Evolutionary conservation across 1,140 invertebrate genomes (phyloP).

Genomic region (Andricus grossulariae): DNA sequence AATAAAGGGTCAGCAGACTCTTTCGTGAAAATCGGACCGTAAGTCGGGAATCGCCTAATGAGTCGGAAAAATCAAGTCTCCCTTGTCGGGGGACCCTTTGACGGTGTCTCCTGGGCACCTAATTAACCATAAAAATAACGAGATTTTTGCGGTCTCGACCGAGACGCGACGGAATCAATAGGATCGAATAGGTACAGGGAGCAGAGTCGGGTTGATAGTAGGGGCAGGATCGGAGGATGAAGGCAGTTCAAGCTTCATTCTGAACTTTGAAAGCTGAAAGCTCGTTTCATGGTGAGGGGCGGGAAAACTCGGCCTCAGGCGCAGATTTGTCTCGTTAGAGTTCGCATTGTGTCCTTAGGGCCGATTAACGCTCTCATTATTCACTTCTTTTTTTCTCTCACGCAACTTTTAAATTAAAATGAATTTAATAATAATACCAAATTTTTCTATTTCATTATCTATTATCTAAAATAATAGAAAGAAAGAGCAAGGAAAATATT

Average conservation of each 20-base stretch:
- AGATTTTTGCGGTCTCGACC: constrained; percentile 62
- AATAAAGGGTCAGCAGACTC: constrained; percentile 47
- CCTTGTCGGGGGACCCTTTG: constrained; percentile 47
- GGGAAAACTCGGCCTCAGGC: constrained; percentile 53
- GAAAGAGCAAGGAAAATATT: too few relatives aligned
- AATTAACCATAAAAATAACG: constrained; percentile 76
- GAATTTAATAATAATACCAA: not conserved
- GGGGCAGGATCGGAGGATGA: constrained; percentile 15
- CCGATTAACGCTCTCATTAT: constrained; percentile 66
- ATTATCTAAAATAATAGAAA: too few relatives aligned
- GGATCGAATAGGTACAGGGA: constrained; percentile 45
- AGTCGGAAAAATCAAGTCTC: constrained; percentile 71
- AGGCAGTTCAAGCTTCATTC: constrained; percentile 35
- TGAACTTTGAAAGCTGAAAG: constrained; percentile 51
- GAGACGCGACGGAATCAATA: constrained; percentile 51
- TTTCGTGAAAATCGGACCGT: constrained; percentile 42
- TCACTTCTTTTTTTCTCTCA: constrained; percentile 45
- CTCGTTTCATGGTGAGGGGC: constrained; percentile 39
- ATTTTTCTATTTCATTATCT: not conserved
- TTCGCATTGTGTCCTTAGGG: constrained; percentile 71
- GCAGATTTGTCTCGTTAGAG: constrained; percentile 76
- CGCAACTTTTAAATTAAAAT: too few relatives aligned
- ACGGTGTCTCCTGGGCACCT: constrained; percentile 51
- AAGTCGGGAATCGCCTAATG: constrained; percentile 67
- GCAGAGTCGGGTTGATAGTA: constrained; percentile 22